Evolutionary conservation across 2,113 vertebrate species (phyloP).

Genomic region (Erythrolamprus reginae): DNA sequence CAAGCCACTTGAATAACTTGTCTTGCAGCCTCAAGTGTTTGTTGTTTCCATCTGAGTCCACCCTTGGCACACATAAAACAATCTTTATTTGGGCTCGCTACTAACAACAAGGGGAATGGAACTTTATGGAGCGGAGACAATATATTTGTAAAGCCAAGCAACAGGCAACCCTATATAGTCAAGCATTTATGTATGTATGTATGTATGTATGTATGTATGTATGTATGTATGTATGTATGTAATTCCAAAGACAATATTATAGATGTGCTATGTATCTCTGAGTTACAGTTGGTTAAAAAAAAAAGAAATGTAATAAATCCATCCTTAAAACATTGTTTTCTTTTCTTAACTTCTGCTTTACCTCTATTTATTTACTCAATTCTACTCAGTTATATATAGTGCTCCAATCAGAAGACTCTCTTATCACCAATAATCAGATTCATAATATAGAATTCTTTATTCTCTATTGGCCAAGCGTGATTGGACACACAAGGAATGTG

Average conservation of each 20-base stretch:
- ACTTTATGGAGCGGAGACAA: not conserved
- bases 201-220: too few relatives aligned
- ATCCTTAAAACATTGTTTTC: not conserved
- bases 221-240: too few relatives aligned
- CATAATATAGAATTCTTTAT: too few relatives aligned
- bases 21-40: conserved; percentile 56
- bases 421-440: not conserved
- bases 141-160: not conserved
- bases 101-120: conserved; percentile 28
- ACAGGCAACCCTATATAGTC: not conserved
- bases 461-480: too few relatives aligned
- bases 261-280: too few relatives aligned
- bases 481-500: too few relatives aligned
- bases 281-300: not conserved
- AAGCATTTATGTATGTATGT: too few relatives aligned
- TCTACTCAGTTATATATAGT: not conserved
- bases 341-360: not conserved
- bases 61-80: conserved; percentile 57
- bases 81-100: conserved; percentile 44
- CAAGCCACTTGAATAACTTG: conserved; percentile 61
- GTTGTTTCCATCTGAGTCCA: conserved; percentile 57
- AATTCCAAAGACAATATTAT: not conserved
- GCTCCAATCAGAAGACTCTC: not conserved
- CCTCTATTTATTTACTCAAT: not conserved
- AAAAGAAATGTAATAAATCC: not conserved